Percentiles rank a stretch among this genome's conserved stretches.
These are phyloP conservation scores for Melangyna quadrimaculata DNA, from an alignment of 2,888 invertebrate genomes.

Conservation along the genomic window DNA sequence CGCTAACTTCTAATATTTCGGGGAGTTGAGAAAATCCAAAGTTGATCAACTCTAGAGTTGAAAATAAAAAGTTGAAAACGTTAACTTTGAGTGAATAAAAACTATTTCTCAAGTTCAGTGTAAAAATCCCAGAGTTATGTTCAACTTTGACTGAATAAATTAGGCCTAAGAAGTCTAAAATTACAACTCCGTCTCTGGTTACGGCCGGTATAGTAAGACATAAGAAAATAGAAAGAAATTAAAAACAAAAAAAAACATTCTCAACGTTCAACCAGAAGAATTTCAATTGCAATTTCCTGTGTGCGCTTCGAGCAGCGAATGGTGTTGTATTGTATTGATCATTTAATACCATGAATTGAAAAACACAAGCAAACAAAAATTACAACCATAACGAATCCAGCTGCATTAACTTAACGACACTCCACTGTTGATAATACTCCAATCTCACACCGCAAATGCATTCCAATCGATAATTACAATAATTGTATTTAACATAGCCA, in stretches of 20 bases:
- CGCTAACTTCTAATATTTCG: too few species aligned
- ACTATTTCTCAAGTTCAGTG: too few species aligned
- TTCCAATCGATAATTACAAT: conserved; percentile 63
- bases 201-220: background rate
- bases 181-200: background rate
- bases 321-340: conserved; percentile 44
- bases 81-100: too few species aligned
- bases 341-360: conserved; percentile 52
- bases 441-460: conserved; percentile 50
- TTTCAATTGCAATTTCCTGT: conserved; percentile 69
- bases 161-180: background rate
- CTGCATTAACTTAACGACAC: conserved; percentile 46
- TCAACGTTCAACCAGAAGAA: conserved; percentile 48
- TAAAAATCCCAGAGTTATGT: too few species aligned
- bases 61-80: too few species aligned
- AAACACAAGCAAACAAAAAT: conserved; percentile 37
- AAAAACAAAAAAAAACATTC: conserved; percentile 28
- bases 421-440: conserved; percentile 1
- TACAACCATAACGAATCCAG: conserved; percentile 28
- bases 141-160: too few species aligned
- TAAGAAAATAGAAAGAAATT: background rate
- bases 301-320: background rate
- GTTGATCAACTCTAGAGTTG: too few species aligned
- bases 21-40: too few species aligned
- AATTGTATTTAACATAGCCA: conserved; percentile 53